Evolutionary conservation across 2,797 vertebrate genomes (phyloP).

Genomic region (Rachycentron canadum): DNA sequence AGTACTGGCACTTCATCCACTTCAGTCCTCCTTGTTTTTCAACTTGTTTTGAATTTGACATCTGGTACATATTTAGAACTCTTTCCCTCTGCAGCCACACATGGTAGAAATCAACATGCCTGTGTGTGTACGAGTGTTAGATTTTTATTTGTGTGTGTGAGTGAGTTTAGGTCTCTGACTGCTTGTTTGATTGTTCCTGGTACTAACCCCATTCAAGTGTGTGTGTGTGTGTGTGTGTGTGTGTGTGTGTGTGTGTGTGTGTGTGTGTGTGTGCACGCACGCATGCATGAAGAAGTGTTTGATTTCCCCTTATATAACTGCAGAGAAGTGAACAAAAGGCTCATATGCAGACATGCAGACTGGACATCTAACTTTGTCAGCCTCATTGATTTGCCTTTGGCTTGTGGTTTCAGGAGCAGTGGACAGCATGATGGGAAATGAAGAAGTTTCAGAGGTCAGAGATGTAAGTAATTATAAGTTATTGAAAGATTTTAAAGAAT

Average conservation of each 20-base stretch:
- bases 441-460: constrained; percentile 26
- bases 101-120: neutral
- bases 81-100: neutral
- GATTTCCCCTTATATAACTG: neutral
- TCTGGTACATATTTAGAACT: neutral
- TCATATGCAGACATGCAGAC: constrained; percentile 14
- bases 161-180: neutral
- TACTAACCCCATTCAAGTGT: no score
- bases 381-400: neutral
- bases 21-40: neutral
- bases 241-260: no score
- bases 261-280: no score
- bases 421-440: constrained; percentile 19
- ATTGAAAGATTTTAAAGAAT: no score
- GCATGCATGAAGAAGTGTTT: neutral
- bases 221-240: no score
- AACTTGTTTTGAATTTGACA: neutral
- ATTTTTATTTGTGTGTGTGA: neutral
- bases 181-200: neutral
- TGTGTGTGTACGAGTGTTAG: neutral
- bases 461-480: neutral
- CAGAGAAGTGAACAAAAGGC: neutral
- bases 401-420: neutral
- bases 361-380: neutral
- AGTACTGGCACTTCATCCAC: neutral